Evolutionary conservation across 2,888 invertebrate genomes (phyloP), one percentile per base, ranked within the genome.

Genomic region (Ennomos erosarius): DNA sequence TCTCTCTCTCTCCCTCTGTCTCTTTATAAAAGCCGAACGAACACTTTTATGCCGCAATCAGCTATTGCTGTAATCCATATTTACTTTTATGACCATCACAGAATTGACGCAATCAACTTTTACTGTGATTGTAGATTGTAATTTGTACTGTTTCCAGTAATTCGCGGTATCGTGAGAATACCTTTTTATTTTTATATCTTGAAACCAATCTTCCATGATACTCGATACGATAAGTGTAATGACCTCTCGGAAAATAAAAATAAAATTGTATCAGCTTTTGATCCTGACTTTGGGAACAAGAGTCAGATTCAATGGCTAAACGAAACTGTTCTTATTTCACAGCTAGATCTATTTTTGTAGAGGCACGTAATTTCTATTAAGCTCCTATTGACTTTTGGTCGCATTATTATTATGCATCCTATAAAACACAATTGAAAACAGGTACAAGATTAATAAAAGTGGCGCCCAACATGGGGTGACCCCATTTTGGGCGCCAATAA

Each of bases 21-120:
- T 26, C 26, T 26, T 26, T 26, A 1, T 26, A 26, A 26, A 34
- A 45, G 3, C n/a, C 44, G 9, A 12, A 40, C 13, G 13, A 11
- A 0, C 10, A 39, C 33, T 38, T 26, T 16, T n/a, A 8, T 48
- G 16, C 38, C 10, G 10, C 12, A 34, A 10, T 33, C 8, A 36
- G 40, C 35, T 45, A 36, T 45, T 42, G 37, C 9, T 47, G 12
- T 50, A 39, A 50, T 45, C 49, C 35, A 37, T 43, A 71, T 74
- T 70, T 74, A 69, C 70, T 75, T 74, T 78, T 77, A 75, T 74
- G 64, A 69, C 60, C 44, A 69, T 70, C 69, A 72, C 65, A 65
- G 66, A 71, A 61, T 67, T 47, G 67, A 71, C 73, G 69, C 75
- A 76, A 80, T 78, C 78, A 72, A 58, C 57, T 74, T 77, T 72